A percentile compares a stretch with the other conserved stretches of the same genome.
These are phyloP conservation scores for Sciaenops ocellatus DNA, from an alignment of 2,797 vertebrate species.

Conservation along the genomic window DNA sequence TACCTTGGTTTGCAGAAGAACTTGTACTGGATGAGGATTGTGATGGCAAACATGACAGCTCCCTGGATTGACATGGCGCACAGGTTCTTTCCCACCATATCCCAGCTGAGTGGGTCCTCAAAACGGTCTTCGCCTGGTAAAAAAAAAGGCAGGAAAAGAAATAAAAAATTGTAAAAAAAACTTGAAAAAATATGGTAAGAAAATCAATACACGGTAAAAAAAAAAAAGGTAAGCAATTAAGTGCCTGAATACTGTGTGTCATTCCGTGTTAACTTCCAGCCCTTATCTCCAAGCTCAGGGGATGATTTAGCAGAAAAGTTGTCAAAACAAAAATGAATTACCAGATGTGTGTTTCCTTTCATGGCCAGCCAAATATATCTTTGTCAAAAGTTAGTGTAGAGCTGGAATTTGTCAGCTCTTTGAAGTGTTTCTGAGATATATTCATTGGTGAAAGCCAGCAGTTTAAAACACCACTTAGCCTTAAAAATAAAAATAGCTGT, in stretches of 20 bases:
- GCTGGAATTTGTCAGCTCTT: conserved; percentile 50
- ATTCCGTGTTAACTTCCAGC: conserved; percentile 13
- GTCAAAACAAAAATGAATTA: conserved; percentile 49
- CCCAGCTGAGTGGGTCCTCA: conserved; percentile 92
- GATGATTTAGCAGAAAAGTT: conserved; percentile 30
- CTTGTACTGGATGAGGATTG: conserved; percentile 95
- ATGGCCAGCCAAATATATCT: conserved; percentile 54
- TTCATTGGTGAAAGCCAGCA: conserved; percentile 51
- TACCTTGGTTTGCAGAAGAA: conserved; percentile 96
- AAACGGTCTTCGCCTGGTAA: conserved; percentile 93
- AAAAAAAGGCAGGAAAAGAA: neutral
- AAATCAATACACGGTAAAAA: neutral
- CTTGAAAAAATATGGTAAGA: neutral
- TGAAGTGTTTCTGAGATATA: conserved; percentile 54
- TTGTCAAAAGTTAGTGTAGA: conserved; percentile 52
- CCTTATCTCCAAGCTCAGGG: conserved; percentile 38
- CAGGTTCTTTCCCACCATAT: conserved; percentile 96
- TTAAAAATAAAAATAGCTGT: conserved; percentile 44
- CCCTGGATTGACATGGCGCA: conserved; percentile 96
- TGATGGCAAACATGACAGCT: conserved; percentile 90
- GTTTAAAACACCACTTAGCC: conserved; percentile 68
- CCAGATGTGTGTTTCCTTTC: conserved; percentile 47
- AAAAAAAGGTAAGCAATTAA: conserved; percentile 5
- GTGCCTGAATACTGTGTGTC: conserved; percentile 8
- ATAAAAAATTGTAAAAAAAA: neutral